These are phyloP conservation scores for Theristicus caerulescens DNA, from an alignment of 2,113 vertebrate species.

Conservation along the genomic window DNA sequence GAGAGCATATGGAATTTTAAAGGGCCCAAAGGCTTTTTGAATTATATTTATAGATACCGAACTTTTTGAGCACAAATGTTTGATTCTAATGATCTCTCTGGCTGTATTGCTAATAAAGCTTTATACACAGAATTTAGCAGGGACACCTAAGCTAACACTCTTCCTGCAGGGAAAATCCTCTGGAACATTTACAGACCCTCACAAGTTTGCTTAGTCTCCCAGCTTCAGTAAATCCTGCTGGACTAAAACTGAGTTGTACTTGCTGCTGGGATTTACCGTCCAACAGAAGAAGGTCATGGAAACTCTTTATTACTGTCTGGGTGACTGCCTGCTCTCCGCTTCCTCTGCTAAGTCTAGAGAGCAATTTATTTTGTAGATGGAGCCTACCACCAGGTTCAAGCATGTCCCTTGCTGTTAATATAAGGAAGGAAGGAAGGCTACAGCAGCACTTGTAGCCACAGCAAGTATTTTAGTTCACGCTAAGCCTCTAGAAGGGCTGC, in stretches of 20 bases:
- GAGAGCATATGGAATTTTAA: constrained; percentile 8
- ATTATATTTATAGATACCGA: neutral
- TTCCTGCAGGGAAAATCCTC: neutral
- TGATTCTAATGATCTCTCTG: neutral
- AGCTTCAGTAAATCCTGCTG: neutral
- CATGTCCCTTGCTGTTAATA: neutral
- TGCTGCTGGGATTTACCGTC: neutral
- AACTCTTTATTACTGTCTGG: neutral
- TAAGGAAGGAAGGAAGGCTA: neutral
- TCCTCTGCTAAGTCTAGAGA: neutral
- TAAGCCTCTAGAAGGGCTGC: neutral
- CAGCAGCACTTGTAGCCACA: neutral
- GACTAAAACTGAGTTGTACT: neutral
- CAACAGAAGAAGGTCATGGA: neutral
- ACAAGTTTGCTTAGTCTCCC: neutral
- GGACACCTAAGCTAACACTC: neutral
- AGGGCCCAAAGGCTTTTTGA: neutral
- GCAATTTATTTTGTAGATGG: neutral
- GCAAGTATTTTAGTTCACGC: neutral
- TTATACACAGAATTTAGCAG: neutral
- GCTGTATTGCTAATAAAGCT: neutral
- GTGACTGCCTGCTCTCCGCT: neutral
- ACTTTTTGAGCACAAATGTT: neutral
- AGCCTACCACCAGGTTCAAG: neutral
- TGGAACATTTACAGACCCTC: neutral